Evolutionary conservation across 2,113 vertebrate genomes (phyloP).

Genomic region (Pimephales promelas): DNA sequence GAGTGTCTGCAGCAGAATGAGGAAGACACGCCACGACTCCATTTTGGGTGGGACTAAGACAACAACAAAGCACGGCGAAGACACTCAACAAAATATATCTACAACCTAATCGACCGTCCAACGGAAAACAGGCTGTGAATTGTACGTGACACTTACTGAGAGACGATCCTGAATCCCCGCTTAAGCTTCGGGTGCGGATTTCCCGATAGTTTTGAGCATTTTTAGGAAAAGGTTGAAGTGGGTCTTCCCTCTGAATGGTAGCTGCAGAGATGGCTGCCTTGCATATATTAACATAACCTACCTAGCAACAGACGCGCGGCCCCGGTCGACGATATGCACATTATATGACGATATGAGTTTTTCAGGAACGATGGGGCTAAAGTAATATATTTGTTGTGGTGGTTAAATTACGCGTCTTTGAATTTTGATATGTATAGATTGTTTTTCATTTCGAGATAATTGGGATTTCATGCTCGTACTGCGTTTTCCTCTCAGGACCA

Average conservation of each 20-base stretch:
- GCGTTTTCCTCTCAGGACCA: conserved; percentile 10
- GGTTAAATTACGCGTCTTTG: background rate
- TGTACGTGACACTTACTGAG: conserved; percentile 52
- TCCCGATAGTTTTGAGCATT: conserved; percentile 64
- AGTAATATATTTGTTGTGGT: background rate
- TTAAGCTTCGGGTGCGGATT: conserved; percentile 52
- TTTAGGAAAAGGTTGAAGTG: conserved; percentile 76
- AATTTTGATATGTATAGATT: background rate
- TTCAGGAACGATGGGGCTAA: background rate
- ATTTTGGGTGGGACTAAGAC: conserved; percentile 91
- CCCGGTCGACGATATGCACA: conserved; percentile 67
- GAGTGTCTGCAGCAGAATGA: conserved; percentile 71
- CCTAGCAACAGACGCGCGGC: conserved; percentile 76
- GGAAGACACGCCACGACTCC: conserved; percentile 76
- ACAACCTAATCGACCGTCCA: conserved; percentile 41
- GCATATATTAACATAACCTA: conserved; percentile 87
- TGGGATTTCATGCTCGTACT: background rate
- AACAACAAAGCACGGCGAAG: conserved; percentile 74
- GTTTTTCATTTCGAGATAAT: background rate
- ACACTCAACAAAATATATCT: conserved; percentile 61
- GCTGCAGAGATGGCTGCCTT: conserved; percentile 84
- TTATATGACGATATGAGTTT: background rate
- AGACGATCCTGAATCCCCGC: conserved; percentile 35
- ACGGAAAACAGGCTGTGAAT: conserved; percentile 3
- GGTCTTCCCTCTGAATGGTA: conserved; percentile 93